Conservation (phyloP, 2,113 vertebrate species). For the Pygoscelis adeliae region DNA sequence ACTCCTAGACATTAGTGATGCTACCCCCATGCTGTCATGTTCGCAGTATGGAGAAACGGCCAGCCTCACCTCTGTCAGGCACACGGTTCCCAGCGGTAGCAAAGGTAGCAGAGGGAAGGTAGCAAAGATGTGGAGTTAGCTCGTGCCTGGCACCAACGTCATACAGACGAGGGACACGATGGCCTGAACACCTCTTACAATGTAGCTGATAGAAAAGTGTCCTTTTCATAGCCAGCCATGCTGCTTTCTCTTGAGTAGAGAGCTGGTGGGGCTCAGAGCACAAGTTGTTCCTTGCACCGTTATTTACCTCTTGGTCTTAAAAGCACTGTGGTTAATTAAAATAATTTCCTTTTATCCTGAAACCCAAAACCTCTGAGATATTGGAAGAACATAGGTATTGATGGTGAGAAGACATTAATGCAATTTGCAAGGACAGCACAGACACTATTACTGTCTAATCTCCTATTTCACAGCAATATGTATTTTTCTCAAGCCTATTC, state of each 20-base stretch:
- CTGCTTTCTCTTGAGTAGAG: not conserved
- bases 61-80: not conserved
- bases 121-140: not conserved
- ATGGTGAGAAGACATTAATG: not conserved
- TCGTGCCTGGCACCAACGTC: not conserved
- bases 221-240: not conserved
- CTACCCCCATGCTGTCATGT: too few relatives aligned
- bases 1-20: too few relatives aligned
- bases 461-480: not conserved
- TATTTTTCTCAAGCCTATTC: not conserved
- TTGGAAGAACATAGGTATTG: not conserved
- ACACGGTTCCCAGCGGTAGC: not conserved
- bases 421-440: not conserved
- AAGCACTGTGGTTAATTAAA: not conserved
- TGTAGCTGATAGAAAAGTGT: not conserved
- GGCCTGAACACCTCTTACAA: not conserved
- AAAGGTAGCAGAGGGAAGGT: not conserved
- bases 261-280: not conserved
- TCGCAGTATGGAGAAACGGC: not conserved
- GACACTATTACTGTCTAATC: not conserved
- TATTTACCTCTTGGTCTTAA: not conserved
- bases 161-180: fast-evolving
- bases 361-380: not conserved
- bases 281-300: fast-evolving
- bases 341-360: not conserved